Base-by-base conservation (phyloP, 2,113 vertebrate species). In the Phaethornis superciliosus region DNA sequence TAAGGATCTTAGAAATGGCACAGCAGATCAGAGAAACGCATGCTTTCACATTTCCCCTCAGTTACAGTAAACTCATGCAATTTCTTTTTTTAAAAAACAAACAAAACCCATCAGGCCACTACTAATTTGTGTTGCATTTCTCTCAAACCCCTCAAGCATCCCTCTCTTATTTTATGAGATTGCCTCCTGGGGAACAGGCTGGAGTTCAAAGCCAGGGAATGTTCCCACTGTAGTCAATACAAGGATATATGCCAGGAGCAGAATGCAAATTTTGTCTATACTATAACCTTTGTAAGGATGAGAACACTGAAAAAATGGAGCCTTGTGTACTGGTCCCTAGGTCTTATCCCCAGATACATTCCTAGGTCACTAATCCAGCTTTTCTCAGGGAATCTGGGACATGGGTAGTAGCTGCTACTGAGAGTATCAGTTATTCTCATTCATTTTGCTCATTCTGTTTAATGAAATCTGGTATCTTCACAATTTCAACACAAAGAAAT, bases 191-290 rank as follows among this genome's bases (percentile, higher is more conserved):
- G 90, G 82, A 91, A 85, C 63, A 77, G 0, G 0, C 64, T 88
- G 49, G 62, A 91, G 80, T 91, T 95, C 92, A 95, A 94, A 94
- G 91, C 49, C 90, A 83, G 59, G 51, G 72, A 91, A 95, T 55
- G 56, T 94, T 97, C 90, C 90, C 93, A 88, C 60, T 84, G 35
- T 6, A 87, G 60, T 46, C 85, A 85, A 71, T 21, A 44, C 35
- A 91, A 71, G 35, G 52, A 79, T 13, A 81, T 26, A 62, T 40
- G 46, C 56, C 62, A 89, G 37, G 24, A 88, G 64, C 27, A 71
- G 42, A 51, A 69, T 74, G 27, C 56, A 37, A 59, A 85, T 40
- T 64, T 94, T 75, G 74, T 82, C 68, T 88, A 60, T 28, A 94
- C 67, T 7, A 11, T n/a, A 89, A 92, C 44, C 54, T 69, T 65